Evolutionary conservation across 1,140 invertebrate genomes (phyloP), one percentile per base, ranked within the genome.

Genomic region (Drosophila auraria): DNA sequence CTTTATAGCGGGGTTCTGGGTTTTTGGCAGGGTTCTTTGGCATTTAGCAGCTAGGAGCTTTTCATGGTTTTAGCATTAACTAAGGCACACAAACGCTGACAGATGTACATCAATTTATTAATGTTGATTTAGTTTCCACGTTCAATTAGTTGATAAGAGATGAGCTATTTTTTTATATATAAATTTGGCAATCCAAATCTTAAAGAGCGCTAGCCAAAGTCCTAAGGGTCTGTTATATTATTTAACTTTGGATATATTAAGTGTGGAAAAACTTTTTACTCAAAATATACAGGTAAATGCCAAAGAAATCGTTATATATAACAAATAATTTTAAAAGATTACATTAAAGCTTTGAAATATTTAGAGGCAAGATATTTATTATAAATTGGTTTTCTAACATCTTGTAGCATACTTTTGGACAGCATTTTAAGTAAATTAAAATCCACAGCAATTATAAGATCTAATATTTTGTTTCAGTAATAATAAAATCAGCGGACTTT

Each of bases 1-100:
- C 68, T 12, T 11, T 30, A n/a, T 70, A 20, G 51, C 30, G 50
- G 23, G 58, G 25, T 17, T 62, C 30, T 60, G 15, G 71, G 40
- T 49, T 69, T 38, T 61, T 40, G 60, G 42, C 63, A 30, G 64
- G 75, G 49, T 57, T 69, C 38, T 9, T 78, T 56, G 49, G 70
- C 72, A 49, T 49, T 75, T 74, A 74, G 72, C 72, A 47, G 71
- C 59, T 63, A 54, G 45, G 33, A 56, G 72, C 50, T 74, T 69
- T 78, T 69, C 30, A 56, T 44, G 47, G 25, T 50, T 74, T 60
- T 51, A 59, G 76, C 76, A 71, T 71, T 42, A 64, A 79, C 75
- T 78, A 78, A 61, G 57, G 56, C 58, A 78, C 75, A 78, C 71
- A 78, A 78, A 78, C 49, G 58, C 30, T 61, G 45, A 78, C 42